phyloP scores from a whole-genome alignment of 2,888 invertebrate genomes.

The Drosophila anceps region DNA sequence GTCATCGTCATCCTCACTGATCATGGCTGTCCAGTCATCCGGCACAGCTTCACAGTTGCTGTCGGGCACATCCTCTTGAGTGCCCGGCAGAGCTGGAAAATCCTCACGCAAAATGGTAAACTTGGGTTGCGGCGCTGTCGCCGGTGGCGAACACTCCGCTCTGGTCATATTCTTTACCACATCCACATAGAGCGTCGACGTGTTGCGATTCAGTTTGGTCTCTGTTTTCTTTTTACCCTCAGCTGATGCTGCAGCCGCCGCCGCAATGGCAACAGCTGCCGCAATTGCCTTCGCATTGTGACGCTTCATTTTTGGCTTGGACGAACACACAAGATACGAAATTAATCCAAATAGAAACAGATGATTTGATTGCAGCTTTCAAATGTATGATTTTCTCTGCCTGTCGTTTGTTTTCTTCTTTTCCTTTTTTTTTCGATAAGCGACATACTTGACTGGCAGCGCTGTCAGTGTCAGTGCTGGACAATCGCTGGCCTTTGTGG shows the following conservation, averaged over 20 bases:
- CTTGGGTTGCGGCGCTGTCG: constrained; percentile 26
- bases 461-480: constrained; percentile 5
- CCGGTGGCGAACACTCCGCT: constrained; percentile 6
- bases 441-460: background rate
- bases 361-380: constrained; percentile 14
- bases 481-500: background rate
- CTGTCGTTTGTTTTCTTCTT: background rate
- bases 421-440: background rate
- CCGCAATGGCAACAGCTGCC: constrained; percentile 42
- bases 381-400: background rate
- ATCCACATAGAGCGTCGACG: constrained; percentile 59
- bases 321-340: constrained; percentile 12
- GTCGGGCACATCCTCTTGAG: constrained; percentile 5
- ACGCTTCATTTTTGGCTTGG: constrained; percentile 45
- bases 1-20: constrained; percentile 43
- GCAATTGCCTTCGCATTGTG: constrained; percentile 46
- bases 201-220: constrained; percentile 1
- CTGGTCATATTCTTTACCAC: constrained; percentile 59
- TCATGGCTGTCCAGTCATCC: constrained; percentile 55
- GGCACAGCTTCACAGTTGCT: constrained; percentile 19
- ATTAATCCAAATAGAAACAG: constrained; percentile 10
- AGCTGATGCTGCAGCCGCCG: constrained; percentile 22
- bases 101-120: constrained; percentile 63
- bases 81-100: constrained; percentile 65
- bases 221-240: constrained; percentile 30